Evolutionary conservation across 2,113 vertebrate genomes (phyloP).

Genomic region (Ctenodactylus gundi): DNA sequence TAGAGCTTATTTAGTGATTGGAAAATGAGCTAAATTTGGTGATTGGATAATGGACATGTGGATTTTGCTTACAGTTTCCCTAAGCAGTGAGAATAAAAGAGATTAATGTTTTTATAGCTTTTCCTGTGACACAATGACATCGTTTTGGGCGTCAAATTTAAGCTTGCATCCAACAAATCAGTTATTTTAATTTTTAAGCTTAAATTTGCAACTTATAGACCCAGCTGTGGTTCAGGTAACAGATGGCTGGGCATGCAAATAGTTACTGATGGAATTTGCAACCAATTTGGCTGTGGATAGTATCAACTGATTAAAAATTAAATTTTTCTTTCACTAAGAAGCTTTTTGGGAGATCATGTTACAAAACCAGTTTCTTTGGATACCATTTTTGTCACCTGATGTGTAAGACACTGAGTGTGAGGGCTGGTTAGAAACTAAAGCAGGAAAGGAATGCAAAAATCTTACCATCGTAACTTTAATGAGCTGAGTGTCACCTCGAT

Average conservation of each 20-base stretch:
- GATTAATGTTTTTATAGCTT: not conserved
- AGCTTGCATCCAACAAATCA: not conserved
- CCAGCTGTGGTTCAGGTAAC: not conserved
- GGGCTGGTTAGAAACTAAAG: not conserved
- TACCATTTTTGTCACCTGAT: not conserved
- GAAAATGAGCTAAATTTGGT: not conserved
- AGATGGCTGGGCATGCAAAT: slow-evolving; percentile 39
- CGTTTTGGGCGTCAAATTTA: not conserved
- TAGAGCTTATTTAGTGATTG: not conserved
- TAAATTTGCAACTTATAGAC: not conserved
- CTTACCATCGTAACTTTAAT: not conserved
- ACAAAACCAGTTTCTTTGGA: not conserved
- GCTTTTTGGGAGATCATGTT: not conserved
- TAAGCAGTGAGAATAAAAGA: not conserved
- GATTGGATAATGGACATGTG: not conserved
- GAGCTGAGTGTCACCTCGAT: not conserved
- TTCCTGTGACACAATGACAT: not conserved
- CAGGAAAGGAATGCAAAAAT: not conserved
- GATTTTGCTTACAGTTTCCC: not conserved
- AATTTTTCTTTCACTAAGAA: not conserved
- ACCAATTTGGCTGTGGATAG: not conserved
- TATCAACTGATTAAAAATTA: not conserved
- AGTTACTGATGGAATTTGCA: not conserved
- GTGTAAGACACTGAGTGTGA: not conserved
- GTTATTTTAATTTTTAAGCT: slow-evolving; percentile 1